Evolutionary conservation across 2,888 invertebrate species (phyloP), one percentile per base, ranked within the genome.

Genomic region (Lapara coniferarum): DNA sequence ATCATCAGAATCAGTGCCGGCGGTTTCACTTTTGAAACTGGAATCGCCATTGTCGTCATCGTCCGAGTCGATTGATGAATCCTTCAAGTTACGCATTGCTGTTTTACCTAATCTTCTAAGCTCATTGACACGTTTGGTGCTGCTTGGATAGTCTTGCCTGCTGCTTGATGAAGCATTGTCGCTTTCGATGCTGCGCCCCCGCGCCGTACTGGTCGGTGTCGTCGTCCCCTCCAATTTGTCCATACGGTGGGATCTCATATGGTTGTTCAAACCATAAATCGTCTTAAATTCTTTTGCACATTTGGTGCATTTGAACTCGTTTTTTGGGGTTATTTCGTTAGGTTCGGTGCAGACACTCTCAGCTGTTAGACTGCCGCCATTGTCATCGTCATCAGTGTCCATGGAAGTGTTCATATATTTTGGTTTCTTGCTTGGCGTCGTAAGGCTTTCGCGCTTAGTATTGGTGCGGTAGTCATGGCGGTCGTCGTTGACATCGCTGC

Each of bases 361-460:
- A 0, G 78, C 83, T 1, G 89, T 84, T 72, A 83, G 88, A 59
- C 85, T 81, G 7, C 85, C 87, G 63, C 84, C 88, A 67, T 91
- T 89, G 69, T 92, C 93, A 68, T 86, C 92, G 74, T 93, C 93
- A 0, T 93, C 93, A 0, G 92, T 91, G 70, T 93, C 91, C 19
- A 63, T 49, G 19, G 63, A 63, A 10, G 16, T 73, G 68, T 14
- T 78, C 79, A 7, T 83, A 82, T 5, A 78, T 77, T 66, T 83
- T 84, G 83, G 79, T 67, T 82, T 84, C 71, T 92, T 92, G 44
- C n/a, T 58, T 0, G 82, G 76, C 44, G 75, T 82, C n/a, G 84
- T 79, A 0, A 91, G 83, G 79, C 92, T 90, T 13, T 89, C 86
- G 0, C 91, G 84, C 75, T 91, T 92, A 0, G 78, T 82, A 25